phyloP scores from a whole-genome alignment of 2,888 invertebrate genomes.

The Ischnus inquisitorius region DNA sequence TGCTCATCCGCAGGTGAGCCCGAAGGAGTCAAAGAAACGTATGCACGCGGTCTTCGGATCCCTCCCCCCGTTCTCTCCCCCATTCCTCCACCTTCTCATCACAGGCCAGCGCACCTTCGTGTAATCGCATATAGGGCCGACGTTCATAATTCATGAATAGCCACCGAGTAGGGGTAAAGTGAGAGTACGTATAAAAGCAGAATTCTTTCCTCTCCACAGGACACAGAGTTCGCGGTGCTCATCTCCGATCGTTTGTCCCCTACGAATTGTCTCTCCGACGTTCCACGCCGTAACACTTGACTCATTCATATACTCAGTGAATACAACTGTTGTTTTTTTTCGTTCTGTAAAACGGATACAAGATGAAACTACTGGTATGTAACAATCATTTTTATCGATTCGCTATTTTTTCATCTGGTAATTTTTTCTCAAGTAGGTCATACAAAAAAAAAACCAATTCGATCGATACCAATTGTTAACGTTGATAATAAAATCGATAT shows the following conservation, averaged over 20 bases:
- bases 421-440: too few relatives aligned
- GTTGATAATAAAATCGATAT: too few relatives aligned
- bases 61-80: background rate
- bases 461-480: too few relatives aligned
- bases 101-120: constrained; percentile 64
- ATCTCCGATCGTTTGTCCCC: constrained; percentile 74
- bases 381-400: constrained; percentile 11
- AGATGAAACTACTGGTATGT: constrained; percentile 86
- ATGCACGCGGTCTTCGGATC: constrained; percentile 11
- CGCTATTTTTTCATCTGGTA: background rate
- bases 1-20: constrained; percentile 3
- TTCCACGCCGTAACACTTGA: background rate
- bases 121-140: constrained; percentile 67
- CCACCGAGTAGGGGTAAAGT: constrained; percentile 77
- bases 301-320: constrained; percentile 59
- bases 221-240: constrained; percentile 79
- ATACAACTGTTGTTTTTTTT: constrained; percentile 20
- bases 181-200: constrained; percentile 85
- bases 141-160: constrained; percentile 78
- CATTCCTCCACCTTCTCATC: background rate
- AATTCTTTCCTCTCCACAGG: constrained; percentile 83
- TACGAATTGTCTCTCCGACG: constrained; percentile 36
- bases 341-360: constrained; percentile 76
- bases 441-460: too few relatives aligned
- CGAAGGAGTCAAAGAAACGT: constrained; percentile 16